Evolutionary conservation across 2,797 vertebrate genomes (phyloP).

Genomic region (Clarias platycephalus): DNA sequence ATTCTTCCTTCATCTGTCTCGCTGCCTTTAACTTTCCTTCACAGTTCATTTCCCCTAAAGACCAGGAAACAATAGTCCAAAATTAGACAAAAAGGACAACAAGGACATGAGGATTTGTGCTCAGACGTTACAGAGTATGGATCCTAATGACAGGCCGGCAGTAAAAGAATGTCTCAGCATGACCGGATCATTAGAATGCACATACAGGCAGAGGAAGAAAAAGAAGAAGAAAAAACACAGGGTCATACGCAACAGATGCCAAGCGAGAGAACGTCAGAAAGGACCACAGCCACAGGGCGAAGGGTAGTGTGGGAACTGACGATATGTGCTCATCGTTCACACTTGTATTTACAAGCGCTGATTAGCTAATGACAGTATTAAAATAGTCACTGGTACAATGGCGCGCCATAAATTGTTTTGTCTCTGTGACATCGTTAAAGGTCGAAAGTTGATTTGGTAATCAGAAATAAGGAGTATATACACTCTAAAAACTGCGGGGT

Average conservation of each 20-base stretch:
- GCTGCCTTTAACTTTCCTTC: neutral
- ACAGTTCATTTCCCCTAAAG: conserved; percentile 26
- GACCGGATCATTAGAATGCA: conserved; percentile 78
- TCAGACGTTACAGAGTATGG: conserved; percentile 28
- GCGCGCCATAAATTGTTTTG: conserved; percentile 39
- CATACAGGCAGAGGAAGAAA: conserved; percentile 61
- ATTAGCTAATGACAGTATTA: conserved; percentile 51
- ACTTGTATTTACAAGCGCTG: conserved; percentile 41
- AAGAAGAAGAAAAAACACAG: conserved; percentile 54
- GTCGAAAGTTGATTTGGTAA: conserved; percentile 11
- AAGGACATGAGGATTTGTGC: conserved; percentile 37
- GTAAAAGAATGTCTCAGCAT: conserved; percentile 65
- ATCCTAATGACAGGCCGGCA: conserved; percentile 39
- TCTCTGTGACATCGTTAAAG: conserved; percentile 20
- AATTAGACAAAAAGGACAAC: conserved; percentile 62
- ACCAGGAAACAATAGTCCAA: conserved; percentile 12
- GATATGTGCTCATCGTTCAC: conserved; percentile 33
- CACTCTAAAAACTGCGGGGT: too few relatives aligned
- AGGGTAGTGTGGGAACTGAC: conserved; percentile 55
- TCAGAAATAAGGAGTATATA: neutral
- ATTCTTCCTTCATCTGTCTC: conserved; percentile 56
- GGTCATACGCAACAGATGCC: conserved; percentile 77
- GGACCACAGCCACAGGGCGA: conserved; percentile 39
- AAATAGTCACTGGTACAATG: conserved; percentile 34
- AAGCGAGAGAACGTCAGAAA: conserved; percentile 49